Evolutionary conservation across 2,888 invertebrate genomes (phyloP), one percentile per base, ranked within the genome.

Genomic region (Eumerus sabulonum): DNA sequence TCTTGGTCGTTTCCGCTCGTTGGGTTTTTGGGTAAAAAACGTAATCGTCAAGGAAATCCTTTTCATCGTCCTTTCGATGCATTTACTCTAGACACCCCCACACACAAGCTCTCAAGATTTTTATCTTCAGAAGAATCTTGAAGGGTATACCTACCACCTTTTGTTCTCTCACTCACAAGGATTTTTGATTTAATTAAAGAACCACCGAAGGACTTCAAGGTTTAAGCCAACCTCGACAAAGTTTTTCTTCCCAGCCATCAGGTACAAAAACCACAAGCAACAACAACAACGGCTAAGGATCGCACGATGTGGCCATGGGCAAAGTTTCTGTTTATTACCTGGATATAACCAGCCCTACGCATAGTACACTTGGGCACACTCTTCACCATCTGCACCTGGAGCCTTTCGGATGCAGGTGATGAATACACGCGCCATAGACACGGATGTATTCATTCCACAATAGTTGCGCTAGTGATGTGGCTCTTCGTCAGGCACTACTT

Each of bases 271-370:
- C 27, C 27, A 27, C 2, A 27, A 2, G 7, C 7, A 27, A 27
- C 27, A 27, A 27, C 27, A 27, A 27, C 7, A 27, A 27, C 3
- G 27, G 7, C 27, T 27, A 27, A 27, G 27, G 27, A 27, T 27
- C 27, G 27, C 27, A 7, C 27, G 27, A 27, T 7, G 27, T 27
- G 27, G 27, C 27, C 27, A 7, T 27, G 27, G 62, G 44, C 51
- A 56, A 76, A 72, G 66, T 71, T 66, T 57, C 59, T 74, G 74
- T 70, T 79, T 79, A 70, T 64, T 53, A 53, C 38, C 56, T 13
- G 35, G 54, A 45, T 40, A 53, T 51, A 57, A 50, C 44, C 51
- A 27, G 7, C 42, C 11, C 13, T 42, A 19, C 17, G 18, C n/a
- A 44, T 60, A 48, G 27, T 7, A 27, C 27, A 27, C 27, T 27